Conservation (phyloP, 2,888 invertebrate species). For the Rutpela maculata region DNA sequence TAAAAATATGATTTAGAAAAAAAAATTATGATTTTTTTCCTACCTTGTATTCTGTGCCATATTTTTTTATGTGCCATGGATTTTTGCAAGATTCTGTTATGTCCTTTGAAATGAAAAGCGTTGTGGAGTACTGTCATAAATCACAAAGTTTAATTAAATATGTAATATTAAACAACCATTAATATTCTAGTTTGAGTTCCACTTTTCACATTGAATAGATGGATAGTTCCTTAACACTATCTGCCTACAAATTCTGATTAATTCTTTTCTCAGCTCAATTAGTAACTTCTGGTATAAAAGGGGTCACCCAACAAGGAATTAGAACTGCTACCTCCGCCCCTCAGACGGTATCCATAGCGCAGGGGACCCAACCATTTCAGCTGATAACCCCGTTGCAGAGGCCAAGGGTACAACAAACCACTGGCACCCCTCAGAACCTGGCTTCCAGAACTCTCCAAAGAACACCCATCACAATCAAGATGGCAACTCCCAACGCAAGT, state of each 20-base stretch:
- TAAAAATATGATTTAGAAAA: too few species aligned
- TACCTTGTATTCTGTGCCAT: too few species aligned
- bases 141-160: not conserved
- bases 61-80: too few species aligned
- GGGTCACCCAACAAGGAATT: conserved; percentile 69
- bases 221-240: not conserved
- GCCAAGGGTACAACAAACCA: conserved; percentile 66
- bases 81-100: too few species aligned
- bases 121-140: too few species aligned
- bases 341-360: conserved; percentile 67
- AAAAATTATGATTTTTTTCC: too few species aligned
- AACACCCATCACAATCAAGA: conserved; percentile 72
- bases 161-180: too few species aligned
- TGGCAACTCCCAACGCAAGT: conserved; percentile 72
- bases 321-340: conserved; percentile 64
- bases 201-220: too few species aligned
- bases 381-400: conserved; percentile 70
- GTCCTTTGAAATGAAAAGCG: too few species aligned
- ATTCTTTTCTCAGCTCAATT: conserved; percentile 75
- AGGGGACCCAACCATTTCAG: conserved; percentile 70
- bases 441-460: conserved; percentile 69
- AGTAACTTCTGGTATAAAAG: conserved; percentile 81
- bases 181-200: too few species aligned
- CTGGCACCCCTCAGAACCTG: conserved; percentile 61
- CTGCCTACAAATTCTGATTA: not conserved